Conservation (phyloP, 2,113 vertebrate species). For the Lynx canadensis region DNA sequence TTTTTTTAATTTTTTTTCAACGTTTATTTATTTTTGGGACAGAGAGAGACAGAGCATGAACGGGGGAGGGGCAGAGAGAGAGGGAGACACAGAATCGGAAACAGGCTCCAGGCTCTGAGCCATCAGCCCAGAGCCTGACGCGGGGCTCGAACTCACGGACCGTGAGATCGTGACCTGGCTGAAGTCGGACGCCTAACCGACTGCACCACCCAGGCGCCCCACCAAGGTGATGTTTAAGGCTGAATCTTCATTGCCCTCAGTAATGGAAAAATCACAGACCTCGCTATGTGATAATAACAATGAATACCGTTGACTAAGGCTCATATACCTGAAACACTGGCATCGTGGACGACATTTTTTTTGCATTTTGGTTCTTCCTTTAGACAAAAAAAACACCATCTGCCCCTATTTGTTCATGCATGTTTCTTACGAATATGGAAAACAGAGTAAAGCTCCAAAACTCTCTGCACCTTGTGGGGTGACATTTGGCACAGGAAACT, state of each 20-base stretch:
- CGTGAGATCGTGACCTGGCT: too few relatives aligned
- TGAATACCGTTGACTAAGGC: conserved; percentile 12
- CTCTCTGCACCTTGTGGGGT: background rate
- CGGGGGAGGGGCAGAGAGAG: too few relatives aligned
- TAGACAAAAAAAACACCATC: conserved; percentile 26
- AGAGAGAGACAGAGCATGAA: too few relatives aligned
- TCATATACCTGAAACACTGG: conserved; percentile 55
- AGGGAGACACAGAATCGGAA: too few relatives aligned
- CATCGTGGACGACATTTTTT: background rate
- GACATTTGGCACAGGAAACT: background rate
- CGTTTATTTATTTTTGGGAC: too few relatives aligned
- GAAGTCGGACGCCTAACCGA: too few relatives aligned
- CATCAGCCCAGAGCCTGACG: too few relatives aligned
- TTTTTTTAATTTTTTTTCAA: too few relatives aligned
- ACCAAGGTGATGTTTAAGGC: background rate
- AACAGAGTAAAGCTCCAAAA: background rate
- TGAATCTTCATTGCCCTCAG: background rate
- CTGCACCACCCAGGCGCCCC: too few relatives aligned
- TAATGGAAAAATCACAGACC: conserved; percentile 37
- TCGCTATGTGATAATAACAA: background rate
- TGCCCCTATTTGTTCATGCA: conserved; percentile 12
- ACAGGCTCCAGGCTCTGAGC: too few relatives aligned
- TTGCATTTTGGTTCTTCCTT: conserved; percentile 37
- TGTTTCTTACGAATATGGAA: conserved; percentile 39
- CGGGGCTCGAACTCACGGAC: too few relatives aligned